Conservation (phyloP, 1,140 invertebrate genomes). For the Lerema accius region DNA sequence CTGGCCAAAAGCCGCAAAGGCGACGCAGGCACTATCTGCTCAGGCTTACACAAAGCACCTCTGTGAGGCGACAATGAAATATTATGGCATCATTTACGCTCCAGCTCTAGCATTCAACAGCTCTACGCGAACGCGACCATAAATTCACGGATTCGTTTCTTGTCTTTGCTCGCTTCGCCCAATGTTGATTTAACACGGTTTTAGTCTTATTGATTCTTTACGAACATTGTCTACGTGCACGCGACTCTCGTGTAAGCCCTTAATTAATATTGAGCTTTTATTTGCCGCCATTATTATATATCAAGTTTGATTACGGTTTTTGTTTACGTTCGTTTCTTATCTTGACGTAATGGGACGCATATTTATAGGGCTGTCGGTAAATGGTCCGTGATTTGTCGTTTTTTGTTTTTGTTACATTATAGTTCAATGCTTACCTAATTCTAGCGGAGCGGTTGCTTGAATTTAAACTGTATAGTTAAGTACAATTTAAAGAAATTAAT, state of each 20-base stretch:
- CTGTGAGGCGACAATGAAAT: constrained; percentile 58
- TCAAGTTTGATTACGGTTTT: constrained; percentile 27
- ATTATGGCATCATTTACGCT: constrained; percentile 59
- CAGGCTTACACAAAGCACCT: constrained; percentile 55
- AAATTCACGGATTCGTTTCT: constrained; percentile 79
- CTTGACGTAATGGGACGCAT: constrained; percentile 13
- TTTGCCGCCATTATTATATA: constrained; percentile 41
- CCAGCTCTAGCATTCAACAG: constrained; percentile 58
- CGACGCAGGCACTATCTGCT: constrained; percentile 42
- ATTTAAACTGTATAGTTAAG: too few relatives aligned
- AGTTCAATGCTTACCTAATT: too few relatives aligned
- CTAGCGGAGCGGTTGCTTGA: too few relatives aligned
- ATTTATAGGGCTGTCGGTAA: neutral
- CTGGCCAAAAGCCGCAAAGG: constrained; percentile 27
- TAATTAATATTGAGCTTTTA: constrained; percentile 74
- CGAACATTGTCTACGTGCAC: constrained; percentile 78
- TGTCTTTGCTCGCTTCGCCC: constrained; percentile 74
- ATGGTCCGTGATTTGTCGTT: neutral
- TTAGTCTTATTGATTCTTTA: constrained; percentile 82
- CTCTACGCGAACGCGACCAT: constrained; percentile 65
- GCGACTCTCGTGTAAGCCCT: constrained; percentile 57
- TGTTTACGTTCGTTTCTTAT: constrained; percentile 18
- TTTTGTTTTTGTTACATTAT: too few relatives aligned
- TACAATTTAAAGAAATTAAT: too few relatives aligned
- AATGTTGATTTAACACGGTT: constrained; percentile 82